phyloP scores from a whole-genome alignment of 2,888 invertebrate genomes.

The Ornithoptera alexandrae region DNA sequence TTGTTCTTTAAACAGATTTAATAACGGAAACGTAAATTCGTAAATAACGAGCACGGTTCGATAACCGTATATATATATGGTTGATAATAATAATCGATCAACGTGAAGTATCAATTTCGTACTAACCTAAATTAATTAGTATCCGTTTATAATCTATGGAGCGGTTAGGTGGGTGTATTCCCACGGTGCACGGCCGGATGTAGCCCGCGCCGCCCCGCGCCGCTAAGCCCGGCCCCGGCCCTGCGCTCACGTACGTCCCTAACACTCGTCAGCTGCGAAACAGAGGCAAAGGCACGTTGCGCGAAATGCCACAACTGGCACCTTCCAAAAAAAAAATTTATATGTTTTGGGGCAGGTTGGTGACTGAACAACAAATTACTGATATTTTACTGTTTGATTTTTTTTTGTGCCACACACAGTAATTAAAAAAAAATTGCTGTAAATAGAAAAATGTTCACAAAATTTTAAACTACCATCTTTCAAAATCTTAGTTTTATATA shows the following conservation, averaged over 20 bases:
- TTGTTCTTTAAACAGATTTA: neutral
- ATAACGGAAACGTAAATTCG: neutral
- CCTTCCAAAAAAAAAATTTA: conserved; percentile 25
- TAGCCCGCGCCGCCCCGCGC: conserved; percentile 51
- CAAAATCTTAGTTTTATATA: too few species aligned
- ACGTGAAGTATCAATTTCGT: conserved; percentile 16
- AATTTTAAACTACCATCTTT: too few species aligned
- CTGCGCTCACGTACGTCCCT: conserved; percentile 70
- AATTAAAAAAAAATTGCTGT: too few species aligned
- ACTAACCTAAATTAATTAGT: conserved; percentile 74
- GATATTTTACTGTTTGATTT: neutral
- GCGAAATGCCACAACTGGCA: conserved; percentile 49
- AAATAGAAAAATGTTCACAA: too few species aligned
- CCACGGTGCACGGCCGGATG: conserved; percentile 76
- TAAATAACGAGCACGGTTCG: neutral
- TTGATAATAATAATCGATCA: conserved; percentile 13
- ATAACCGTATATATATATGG: neutral
- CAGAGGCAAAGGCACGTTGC: conserved; percentile 63
- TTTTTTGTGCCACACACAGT: neutral
- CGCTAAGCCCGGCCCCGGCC: conserved; percentile 67
- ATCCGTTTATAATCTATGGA: conserved; percentile 67
- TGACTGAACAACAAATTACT: neutral
- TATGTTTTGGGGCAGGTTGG: neutral
- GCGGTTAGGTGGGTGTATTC: conserved; percentile 73
- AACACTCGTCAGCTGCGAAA: conserved; percentile 65